Percentiles rank a stretch among this genome's conserved stretches.
Evolutionary conservation across 2,888 invertebrate genomes (phyloP).

Genomic region (Microchrysa polita): DNA sequence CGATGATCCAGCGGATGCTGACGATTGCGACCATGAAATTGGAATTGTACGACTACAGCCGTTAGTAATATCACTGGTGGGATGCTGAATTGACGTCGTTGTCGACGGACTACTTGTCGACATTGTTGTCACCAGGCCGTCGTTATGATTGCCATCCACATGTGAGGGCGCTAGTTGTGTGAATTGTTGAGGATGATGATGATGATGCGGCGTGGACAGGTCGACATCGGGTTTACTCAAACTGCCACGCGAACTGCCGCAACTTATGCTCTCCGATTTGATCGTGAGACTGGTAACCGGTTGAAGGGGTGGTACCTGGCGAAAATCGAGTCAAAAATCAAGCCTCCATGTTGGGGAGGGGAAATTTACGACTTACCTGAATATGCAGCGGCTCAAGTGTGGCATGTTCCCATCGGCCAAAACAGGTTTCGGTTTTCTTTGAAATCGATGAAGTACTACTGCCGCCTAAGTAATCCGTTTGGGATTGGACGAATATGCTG

Average conservation of each 20-base stretch:
- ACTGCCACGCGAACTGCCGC: constrained; percentile 48
- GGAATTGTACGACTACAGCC: constrained; percentile 54
- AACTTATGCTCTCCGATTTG: constrained; percentile 52
- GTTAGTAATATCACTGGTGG: constrained; percentile 49
- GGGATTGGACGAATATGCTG: constrained; percentile 54
- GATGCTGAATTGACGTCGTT: constrained; percentile 45
- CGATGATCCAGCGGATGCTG: constrained; percentile 7
- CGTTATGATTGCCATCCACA: constrained; percentile 39
- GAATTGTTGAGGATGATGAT: constrained; percentile 36
- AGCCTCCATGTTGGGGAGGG: neutral
- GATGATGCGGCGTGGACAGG: constrained; percentile 46
- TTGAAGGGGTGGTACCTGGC: constrained; percentile 48
- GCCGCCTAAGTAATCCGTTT: constrained; percentile 52
- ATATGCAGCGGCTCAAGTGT: constrained; percentile 53
- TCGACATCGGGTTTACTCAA: constrained; percentile 40
- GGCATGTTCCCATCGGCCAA: constrained; percentile 52
- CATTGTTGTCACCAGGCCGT: constrained; percentile 50
- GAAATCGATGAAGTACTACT: constrained; percentile 51
- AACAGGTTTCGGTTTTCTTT: constrained; percentile 53
- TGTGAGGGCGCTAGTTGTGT: constrained; percentile 42
- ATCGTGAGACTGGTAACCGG: constrained; percentile 51
- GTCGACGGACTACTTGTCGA: constrained; percentile 48
- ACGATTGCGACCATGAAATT: constrained; percentile 51
- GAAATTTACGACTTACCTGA: constrained; percentile 46
- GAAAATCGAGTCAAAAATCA: constrained; percentile 1